A percentile compares a stretch with the other conserved stretches of the same genome.
phyloP scores from a whole-genome alignment of 2,888 invertebrate species.

The Hyppa rectilinea region DNA sequence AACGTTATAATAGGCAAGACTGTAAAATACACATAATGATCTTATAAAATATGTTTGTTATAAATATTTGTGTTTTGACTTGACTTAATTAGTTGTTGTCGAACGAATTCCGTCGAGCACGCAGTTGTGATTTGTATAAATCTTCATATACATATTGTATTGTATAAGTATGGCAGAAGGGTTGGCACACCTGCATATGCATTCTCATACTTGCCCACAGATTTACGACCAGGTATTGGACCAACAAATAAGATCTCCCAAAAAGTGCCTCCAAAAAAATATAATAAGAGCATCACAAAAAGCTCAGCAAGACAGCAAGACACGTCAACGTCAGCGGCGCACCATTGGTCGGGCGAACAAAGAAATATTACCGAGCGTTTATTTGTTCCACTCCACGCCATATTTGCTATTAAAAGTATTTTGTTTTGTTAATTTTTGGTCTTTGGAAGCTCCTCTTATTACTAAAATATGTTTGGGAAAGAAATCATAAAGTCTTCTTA shows the following conservation, averaged over 20 bases:
- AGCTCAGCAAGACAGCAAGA: slow-evolving; percentile 86
- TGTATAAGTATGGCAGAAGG: slow-evolving; percentile 73
- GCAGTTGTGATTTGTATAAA: slow-evolving; percentile 65
- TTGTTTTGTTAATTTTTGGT: slow-evolving; percentile 61
- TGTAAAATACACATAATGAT: slow-evolving; percentile 42
- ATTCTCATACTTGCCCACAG: slow-evolving; percentile 82
- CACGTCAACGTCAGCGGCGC: slow-evolving; percentile 85
- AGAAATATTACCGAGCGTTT: slow-evolving; percentile 87
- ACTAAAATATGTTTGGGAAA: slow-evolving; percentile 40
- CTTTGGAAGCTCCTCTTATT: slow-evolving; percentile 25
- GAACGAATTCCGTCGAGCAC: slow-evolving; percentile 24
- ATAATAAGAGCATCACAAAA: slow-evolving; percentile 88
- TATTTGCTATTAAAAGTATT: slow-evolving; percentile 67
- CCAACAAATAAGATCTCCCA: slow-evolving; percentile 89
- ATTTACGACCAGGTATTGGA: slow-evolving; percentile 89
- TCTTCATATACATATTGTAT: slow-evolving; percentile 57
- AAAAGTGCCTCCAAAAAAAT: slow-evolving; percentile 88
- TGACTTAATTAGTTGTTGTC: slow-evolving; percentile 48
- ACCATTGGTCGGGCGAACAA: slow-evolving; percentile 88
- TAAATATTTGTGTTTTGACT: slow-evolving; percentile 52
- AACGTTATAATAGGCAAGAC: slow-evolving; percentile 48
- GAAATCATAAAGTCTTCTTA: slow-evolving; percentile 75
- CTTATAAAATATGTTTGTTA: slow-evolving; percentile 46
- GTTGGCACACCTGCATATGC: slow-evolving; percentile 88
- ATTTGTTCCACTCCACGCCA: slow-evolving; percentile 78